Evolutionary conservation across 2,888 invertebrate genomes (phyloP).

Genomic region (Coenonympha glycerion): DNA sequence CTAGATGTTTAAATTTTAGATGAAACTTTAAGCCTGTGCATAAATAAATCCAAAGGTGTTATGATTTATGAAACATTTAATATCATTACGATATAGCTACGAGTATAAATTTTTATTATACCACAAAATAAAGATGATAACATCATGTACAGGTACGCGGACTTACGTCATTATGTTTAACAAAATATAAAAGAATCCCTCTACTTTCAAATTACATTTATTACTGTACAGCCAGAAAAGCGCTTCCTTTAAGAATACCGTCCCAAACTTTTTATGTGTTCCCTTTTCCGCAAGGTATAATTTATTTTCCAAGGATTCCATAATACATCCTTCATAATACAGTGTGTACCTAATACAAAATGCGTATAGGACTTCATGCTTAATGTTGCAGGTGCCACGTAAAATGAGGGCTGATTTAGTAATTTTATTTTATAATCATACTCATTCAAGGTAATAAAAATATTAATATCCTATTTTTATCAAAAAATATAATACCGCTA

Average conservation of each 20-base stretch:
- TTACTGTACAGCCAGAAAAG: constrained; percentile 1
- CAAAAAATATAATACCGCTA: too few relatives aligned
- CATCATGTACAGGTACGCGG: not conserved
- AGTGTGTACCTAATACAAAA: not conserved
- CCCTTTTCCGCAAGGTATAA: constrained; percentile 8
- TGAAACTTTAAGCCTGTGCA: too few relatives aligned
- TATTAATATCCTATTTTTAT: too few relatives aligned
- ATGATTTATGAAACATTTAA: too few relatives aligned
- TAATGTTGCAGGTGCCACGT: too few relatives aligned
- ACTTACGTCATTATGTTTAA: not conserved
- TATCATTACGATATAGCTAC: too few relatives aligned
- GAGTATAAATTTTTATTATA: too few relatives aligned
- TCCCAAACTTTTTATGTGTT: constrained; percentile 1
- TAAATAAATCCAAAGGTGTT: too few relatives aligned
- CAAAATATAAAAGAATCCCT: not conserved
- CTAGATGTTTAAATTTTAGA: too few relatives aligned
- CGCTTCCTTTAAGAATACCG: not conserved
- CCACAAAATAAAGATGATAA: not conserved
- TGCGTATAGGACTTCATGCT: constrained; percentile 14
- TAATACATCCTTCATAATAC: not conserved
- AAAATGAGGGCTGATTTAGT: too few relatives aligned
- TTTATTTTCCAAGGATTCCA: constrained; percentile 6
- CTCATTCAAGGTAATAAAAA: too few relatives aligned
- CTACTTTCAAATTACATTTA: constrained; percentile 5
- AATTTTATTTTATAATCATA: too few relatives aligned